Evolutionary conservation across 2,113 vertebrate genomes (phyloP).

Genomic region (Nymphicus hollandicus): DNA sequence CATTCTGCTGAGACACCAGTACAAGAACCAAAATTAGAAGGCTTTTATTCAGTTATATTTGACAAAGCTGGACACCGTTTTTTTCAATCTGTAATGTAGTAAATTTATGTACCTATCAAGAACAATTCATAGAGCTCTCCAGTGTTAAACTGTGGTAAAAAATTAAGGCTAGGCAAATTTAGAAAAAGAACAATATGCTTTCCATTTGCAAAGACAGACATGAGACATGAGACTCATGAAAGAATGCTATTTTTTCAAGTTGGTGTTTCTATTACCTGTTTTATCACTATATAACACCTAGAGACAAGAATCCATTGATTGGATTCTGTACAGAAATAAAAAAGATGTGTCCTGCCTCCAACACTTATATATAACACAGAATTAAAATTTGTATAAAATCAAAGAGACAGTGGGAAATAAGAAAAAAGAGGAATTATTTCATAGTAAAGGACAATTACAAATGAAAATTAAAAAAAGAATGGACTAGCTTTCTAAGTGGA

Average conservation of each 20-base stretch:
- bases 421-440: background rate
- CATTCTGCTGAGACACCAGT: constrained; percentile 35
- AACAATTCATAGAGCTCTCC: constrained; percentile 1
- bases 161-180: background rate
- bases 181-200: background rate
- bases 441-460: background rate
- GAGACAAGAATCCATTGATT: background rate
- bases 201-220: background rate
- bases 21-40: constrained; percentile 37
- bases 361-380: background rate
- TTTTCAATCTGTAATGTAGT: constrained; percentile 12
- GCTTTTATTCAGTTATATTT: constrained; percentile 59
- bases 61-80: background rate
- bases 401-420: background rate
- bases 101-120: constrained; percentile 50
- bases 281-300: background rate
- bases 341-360: background rate
- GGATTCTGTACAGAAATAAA: background rate
- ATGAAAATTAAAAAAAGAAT: background rate
- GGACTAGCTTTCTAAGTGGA: background rate
- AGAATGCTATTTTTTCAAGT: background rate
- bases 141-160: background rate
- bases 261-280: background rate
- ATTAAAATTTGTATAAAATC: background rate
- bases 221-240: background rate